phyloP scores from a whole-genome alignment of 2,113 vertebrate species.

The Reinhardtius hippoglossoides region DNA sequence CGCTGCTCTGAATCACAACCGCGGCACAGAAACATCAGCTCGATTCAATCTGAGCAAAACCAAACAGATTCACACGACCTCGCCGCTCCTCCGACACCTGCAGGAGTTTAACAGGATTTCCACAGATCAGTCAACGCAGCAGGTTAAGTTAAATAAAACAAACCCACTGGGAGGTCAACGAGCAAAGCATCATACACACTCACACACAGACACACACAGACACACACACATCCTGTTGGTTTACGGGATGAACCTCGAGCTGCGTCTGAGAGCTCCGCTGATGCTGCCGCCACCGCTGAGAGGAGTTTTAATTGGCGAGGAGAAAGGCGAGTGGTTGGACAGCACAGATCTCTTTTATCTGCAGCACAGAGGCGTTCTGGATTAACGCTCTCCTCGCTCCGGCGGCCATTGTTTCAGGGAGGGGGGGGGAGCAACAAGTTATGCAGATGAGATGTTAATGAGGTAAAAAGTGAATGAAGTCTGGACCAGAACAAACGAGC shows the following conservation, averaged over 20 bases:
- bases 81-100: constrained; percentile 19
- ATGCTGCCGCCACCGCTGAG: constrained; percentile 2
- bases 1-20: constrained; percentile 19
- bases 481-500: constrained; percentile 89
- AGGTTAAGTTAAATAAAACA: constrained; percentile 26
- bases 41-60: constrained; percentile 18
- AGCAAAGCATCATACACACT: constrained; percentile 2
- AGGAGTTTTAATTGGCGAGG: constrained; percentile 66
- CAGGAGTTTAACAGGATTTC: constrained; percentile 12
- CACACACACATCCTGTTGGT: constrained; percentile 1
- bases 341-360: constrained; percentile 77
- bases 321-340: constrained; percentile 66
- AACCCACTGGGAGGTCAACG: constrained; percentile 22
- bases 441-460: constrained; percentile 99
- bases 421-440: constrained; percentile 90
- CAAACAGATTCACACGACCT: constrained; percentile 48
- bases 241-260: constrained; percentile 1
- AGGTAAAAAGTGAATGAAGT: constrained; percentile 82
- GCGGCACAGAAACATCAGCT: not conserved
- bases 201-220: constrained; percentile 12
- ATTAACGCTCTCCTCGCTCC: constrained; percentile 89
- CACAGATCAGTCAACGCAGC: not conserved
- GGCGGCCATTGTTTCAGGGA: constrained; percentile 90
- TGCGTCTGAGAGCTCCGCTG: not conserved
- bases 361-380: constrained; percentile 72